Evolutionary conservation across 1,140 invertebrate genomes (phyloP).

Genomic region (Drosophila guanche): DNA sequence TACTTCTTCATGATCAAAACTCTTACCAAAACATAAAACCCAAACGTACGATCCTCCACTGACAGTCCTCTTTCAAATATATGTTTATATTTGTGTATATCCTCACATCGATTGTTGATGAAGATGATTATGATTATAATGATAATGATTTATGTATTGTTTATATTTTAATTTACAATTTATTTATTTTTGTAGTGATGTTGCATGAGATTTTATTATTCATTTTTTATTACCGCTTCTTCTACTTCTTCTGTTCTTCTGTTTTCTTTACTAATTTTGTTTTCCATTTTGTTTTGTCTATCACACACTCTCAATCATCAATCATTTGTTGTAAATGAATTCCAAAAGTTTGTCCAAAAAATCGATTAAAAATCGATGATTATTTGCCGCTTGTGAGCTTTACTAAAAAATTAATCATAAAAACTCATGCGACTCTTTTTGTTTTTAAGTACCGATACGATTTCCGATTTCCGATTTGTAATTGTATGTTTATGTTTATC

Average conservation of each 20-base stretch:
- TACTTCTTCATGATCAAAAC: constrained; percentile 30
- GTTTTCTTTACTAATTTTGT: constrained; percentile 71
- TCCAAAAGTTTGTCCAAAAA: constrained; percentile 31
- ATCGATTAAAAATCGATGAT: constrained; percentile 39
- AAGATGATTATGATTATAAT: constrained; percentile 26
- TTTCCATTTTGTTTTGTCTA: constrained; percentile 49
- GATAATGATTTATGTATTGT: constrained; percentile 64
- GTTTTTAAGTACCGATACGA: constrained; percentile 55
- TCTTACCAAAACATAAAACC: constrained; percentile 45
- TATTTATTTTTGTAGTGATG: constrained; percentile 78
- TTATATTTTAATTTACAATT: constrained; percentile 68
- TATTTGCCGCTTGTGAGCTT: constrained; percentile 70
- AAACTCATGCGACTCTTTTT: constrained; percentile 83
- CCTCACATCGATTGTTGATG: constrained; percentile 1
- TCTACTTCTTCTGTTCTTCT: constrained; percentile 2
- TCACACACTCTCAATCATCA: constrained; percentile 53
- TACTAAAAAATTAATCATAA: constrained; percentile 84
- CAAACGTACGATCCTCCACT: constrained; percentile 25
- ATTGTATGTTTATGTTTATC: constrained; percentile 69
- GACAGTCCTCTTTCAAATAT: background rate
- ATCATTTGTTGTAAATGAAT: constrained; percentile 36
- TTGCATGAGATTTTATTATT: constrained; percentile 84
- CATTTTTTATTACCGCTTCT: constrained; percentile 81
- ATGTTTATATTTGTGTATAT: too few species aligned
- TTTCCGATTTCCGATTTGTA: constrained; percentile 24